Evolutionary conservation across 30 jellyfish, hydroid and myxozoan species (phyloP).

Genomic region (Hydractinia symbiolongicarpus): DNA sequence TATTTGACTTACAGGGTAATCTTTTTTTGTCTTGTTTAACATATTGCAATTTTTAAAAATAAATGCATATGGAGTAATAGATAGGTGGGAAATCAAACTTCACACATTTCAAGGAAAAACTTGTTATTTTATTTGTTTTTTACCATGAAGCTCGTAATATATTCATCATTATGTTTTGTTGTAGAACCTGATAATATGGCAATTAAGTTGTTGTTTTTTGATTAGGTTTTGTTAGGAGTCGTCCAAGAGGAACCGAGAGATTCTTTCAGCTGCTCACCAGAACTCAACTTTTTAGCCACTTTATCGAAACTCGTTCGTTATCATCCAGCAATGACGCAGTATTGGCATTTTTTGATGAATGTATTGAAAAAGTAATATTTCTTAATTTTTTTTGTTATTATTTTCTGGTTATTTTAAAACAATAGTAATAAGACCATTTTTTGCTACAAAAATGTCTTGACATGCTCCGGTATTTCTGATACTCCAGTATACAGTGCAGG

Average conservation of each 20-base stretch:
- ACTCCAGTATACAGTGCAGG: no score
- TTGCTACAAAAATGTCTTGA: conserved; percentile 43
- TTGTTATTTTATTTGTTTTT: no score
- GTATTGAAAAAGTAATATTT: conserved; percentile 80
- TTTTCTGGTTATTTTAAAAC: conserved; percentile 30
- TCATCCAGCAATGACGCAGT: conserved; percentile 74
- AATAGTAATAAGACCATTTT: conserved; percentile 60
- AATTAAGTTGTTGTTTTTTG: neutral
- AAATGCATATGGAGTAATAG: no score
- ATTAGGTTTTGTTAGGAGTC: conserved; percentile 79
- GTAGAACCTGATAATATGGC: no score
- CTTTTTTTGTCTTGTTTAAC: neutral
- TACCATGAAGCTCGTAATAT: no score
- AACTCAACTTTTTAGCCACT: conserved; percentile 84
- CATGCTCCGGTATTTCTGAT: conserved; percentile 1
- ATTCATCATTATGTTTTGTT: no score
- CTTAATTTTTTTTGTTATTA: conserved; percentile 9
- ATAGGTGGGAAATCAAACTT: no score
- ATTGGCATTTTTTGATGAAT: conserved; percentile 91
- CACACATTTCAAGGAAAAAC: no score
- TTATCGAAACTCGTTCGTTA: conserved; percentile 76
- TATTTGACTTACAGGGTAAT: conserved; percentile 86
- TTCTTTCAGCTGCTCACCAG: conserved; percentile 52
- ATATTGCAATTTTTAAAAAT: neutral
- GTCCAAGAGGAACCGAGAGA: conserved; percentile 85